Percentiles rank a stretch among this genome's conserved stretches.
phyloP scores from a whole-genome alignment of 2,797 vertebrate species.

The Brachyalestes nurse region DNA sequence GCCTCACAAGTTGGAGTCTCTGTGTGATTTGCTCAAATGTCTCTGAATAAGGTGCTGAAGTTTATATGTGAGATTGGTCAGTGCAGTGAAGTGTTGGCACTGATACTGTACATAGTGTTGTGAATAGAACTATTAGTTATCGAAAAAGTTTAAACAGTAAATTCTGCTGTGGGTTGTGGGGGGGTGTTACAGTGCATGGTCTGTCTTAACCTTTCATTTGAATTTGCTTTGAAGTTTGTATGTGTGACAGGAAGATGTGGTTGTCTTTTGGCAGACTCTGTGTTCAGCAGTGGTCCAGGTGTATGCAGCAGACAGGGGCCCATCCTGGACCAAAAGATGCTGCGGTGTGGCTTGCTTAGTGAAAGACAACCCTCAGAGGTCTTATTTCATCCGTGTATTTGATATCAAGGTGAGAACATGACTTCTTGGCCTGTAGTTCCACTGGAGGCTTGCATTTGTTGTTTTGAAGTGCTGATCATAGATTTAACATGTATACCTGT shows the following conservation, averaged over 20 bases:
- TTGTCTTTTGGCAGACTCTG: constrained; percentile 81
- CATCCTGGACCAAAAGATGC: constrained; percentile 91
- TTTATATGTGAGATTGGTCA: neutral
- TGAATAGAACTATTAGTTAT: too few relatives aligned
- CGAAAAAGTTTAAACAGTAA: too few relatives aligned
- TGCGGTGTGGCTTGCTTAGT: constrained; percentile 96
- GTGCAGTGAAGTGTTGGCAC: neutral
- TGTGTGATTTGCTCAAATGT: neutral
- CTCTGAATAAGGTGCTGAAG: neutral
- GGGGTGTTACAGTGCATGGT: neutral
- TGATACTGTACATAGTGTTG: too few relatives aligned
- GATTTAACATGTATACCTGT: neutral
- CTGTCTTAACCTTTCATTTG: neutral
- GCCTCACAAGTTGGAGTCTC: neutral
- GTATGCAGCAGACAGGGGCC: constrained; percentile 87
- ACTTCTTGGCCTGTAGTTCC: neutral
- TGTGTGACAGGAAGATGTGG: constrained; percentile 2
- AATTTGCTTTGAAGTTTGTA: neutral
- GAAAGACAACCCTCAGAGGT: constrained; percentile 98
- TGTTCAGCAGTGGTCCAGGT: constrained; percentile 95
- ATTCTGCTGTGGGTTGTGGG: too few relatives aligned
- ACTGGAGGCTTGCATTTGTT: neutral
- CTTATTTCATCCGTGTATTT: constrained; percentile 96
- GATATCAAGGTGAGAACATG: constrained; percentile 90
- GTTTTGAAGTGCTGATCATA: neutral